Percentiles rank a stretch among this genome's conserved stretches.
phyloP scores from a whole-genome alignment of 2,797 vertebrate genomes.

The Coracias cyanogaster region DNA sequence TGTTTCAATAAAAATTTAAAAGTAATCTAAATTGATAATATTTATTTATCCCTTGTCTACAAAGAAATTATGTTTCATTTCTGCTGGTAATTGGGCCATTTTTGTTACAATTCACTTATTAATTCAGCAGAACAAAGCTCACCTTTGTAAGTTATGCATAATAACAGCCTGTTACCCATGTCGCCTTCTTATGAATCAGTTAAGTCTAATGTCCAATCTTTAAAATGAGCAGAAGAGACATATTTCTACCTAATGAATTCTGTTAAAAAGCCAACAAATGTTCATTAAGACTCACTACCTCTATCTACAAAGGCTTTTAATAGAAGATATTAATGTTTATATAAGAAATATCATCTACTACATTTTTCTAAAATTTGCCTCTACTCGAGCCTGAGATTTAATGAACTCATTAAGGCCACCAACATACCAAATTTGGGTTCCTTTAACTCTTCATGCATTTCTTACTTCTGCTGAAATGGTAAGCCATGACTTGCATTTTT shows the following conservation, averaged over 20 bases:
- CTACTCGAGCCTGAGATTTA: background rate
- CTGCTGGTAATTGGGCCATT: background rate
- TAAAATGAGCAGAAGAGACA: conserved; percentile 41
- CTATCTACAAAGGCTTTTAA: background rate
- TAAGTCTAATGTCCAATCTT: conserved; percentile 29
- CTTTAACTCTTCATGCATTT: background rate
- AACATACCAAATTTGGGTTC: background rate
- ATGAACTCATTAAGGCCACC: background rate
- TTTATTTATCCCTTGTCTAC: background rate
- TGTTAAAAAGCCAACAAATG: conserved; percentile 9
- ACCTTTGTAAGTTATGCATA: conserved; percentile 25
- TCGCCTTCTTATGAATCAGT: conserved; percentile 3
- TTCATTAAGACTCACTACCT: background rate
- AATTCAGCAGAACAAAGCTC: conserved; percentile 32
- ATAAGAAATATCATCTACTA: background rate
- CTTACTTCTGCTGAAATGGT: background rate
- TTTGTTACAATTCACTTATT: background rate
- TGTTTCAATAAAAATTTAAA: background rate
- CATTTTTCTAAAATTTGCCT: background rate
- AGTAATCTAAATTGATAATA: background rate
- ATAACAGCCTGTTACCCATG: background rate
- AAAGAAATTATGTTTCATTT: background rate
- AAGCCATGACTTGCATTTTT: background rate
- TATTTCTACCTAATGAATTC: conserved; percentile 33
- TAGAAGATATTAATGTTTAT: background rate